These are phyloP conservation scores for Drosophila niveifrons DNA, from an alignment of 2,888 invertebrate species.

Conservation along the genomic window DNA sequence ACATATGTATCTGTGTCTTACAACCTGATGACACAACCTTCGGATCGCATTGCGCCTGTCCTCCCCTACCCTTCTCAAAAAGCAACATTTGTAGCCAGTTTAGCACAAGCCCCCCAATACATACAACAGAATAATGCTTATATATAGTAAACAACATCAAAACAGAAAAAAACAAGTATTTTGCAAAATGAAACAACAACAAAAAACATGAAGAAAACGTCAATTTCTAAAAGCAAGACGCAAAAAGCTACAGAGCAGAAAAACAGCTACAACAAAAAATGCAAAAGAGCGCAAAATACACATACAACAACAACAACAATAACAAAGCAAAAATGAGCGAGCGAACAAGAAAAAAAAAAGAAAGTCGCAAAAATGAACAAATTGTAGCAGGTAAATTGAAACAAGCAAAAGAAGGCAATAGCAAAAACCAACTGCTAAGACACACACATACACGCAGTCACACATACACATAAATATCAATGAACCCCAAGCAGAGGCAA, in stretches of 20 bases:
- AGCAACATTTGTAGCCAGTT: conserved; percentile 43
- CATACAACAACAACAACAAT: conserved; percentile 15
- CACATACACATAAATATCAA: conserved; percentile 62
- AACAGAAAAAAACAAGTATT: conserved; percentile 36
- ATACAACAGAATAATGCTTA: conserved; percentile 29
- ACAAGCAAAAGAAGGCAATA: conserved; percentile 43
- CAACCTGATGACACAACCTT: conserved; percentile 45
- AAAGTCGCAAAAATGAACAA: conserved; percentile 44
- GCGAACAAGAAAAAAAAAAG: conserved; percentile 37
- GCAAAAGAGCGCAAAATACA: conserved; percentile 50
- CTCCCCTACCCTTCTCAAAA: conserved; percentile 1
- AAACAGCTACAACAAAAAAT: conserved; percentile 32
- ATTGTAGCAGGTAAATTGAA: conserved; percentile 72
- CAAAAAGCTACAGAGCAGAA: conserved; percentile 53
- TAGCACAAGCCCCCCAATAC: conserved; percentile 32
- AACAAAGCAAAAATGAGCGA: conserved; percentile 3
- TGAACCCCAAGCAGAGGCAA: conserved; percentile 55
- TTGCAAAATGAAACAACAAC: conserved; percentile 35
- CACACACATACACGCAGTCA: conserved; percentile 7
- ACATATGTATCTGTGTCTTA: conserved; percentile 35
- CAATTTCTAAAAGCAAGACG: conserved; percentile 58
- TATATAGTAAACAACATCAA: conserved; percentile 21
- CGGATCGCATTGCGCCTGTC: neutral
- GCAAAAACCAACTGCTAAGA: conserved; percentile 44
- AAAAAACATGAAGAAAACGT: conserved; percentile 43